phyloP scores from a whole-genome alignment of 2,888 invertebrate species.

The Patella pellucida region DNA sequence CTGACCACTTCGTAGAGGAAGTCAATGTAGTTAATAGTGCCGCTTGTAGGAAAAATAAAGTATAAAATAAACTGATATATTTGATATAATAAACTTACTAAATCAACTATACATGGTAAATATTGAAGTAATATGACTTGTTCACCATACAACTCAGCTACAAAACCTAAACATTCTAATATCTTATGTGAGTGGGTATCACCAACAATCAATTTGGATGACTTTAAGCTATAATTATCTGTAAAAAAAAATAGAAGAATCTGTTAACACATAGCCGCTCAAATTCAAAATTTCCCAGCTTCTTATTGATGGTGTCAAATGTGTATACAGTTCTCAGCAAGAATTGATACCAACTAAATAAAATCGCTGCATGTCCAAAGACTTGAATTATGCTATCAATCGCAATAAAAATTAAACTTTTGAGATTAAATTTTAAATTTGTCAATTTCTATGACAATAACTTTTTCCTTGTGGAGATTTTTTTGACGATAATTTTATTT shows the following conservation, averaged over 20 bases:
- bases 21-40: too few relatives aligned
- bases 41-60: too few relatives aligned
- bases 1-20: too few relatives aligned
- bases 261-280: neutral
- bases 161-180: slow-evolving; percentile 89
- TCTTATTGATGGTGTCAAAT: neutral
- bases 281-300: neutral
- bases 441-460: too few relatives aligned
- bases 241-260: slow-evolving; percentile 20
- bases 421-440: too few relatives aligned
- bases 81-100: slow-evolving; percentile 54
- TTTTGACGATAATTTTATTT: too few relatives aligned
- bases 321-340: neutral
- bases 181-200: slow-evolving; percentile 89
- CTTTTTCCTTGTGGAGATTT: too few relatives aligned
- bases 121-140: slow-evolving; percentile 69
- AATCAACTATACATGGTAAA: slow-evolving; percentile 64
- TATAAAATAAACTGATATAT: too few relatives aligned
- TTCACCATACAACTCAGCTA: slow-evolving; percentile 77
- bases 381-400: too few relatives aligned
- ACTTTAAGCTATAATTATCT: slow-evolving; percentile 45
- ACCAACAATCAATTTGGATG: slow-evolving; percentile 73
- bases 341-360: too few relatives aligned
- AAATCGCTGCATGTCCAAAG: neutral
- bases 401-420: too few relatives aligned